Base-by-base conservation (phyloP, 2,888 invertebrate genomes). In the Aleiodes testaceus region DNA sequence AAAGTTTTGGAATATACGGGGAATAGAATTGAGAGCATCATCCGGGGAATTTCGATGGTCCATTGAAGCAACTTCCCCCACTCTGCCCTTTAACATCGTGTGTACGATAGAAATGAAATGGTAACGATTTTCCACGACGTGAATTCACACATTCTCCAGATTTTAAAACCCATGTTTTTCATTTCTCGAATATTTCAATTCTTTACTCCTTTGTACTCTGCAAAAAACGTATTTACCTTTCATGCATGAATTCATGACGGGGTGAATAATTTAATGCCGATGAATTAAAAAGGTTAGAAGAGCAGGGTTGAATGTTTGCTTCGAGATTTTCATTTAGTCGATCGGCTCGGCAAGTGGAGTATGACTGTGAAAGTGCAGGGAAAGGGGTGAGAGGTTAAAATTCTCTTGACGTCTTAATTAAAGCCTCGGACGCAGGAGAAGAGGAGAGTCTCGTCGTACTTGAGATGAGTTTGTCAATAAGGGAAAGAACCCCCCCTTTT, bases 271-370 rank as follows among this genome's bases (percentile, higher is more conserved):
- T 42, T 69, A 22, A 52, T 63, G 63, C 45, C 20, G 42, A 44
- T 52, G 42, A 63, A 61, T 50, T 63, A 63, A 69, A 69, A 63
- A 50, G 50, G 36, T 30, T 55, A 73, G 72, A 63, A 72, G 71
- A 70, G 64, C 42, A 42, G 59, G 26, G 14, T 47, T 1, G 47
- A 12, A 71, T 71, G 67, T 71, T 71, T 71, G 61, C 71, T 71
- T 71, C 71, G 63, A 72, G 67, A 72, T 72, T 59, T 59, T 72
- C 67, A 63, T 71, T 76, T 78, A 78, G 76, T 77, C 78, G 78
- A 77, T 74, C 76, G 69, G 63, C 71, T 53, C 69, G 42, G 63
- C 11, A 50, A 42, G 59, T 68, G 63, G 66, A 65, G 73, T 65
- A 47, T 36, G 36, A 36, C 36, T 36, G 36, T 36, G 36, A 36